These are phyloP conservation scores for Catocala sponsa DNA, from an alignment of 2,888 invertebrate genomes.

Conservation along the genomic window DNA sequence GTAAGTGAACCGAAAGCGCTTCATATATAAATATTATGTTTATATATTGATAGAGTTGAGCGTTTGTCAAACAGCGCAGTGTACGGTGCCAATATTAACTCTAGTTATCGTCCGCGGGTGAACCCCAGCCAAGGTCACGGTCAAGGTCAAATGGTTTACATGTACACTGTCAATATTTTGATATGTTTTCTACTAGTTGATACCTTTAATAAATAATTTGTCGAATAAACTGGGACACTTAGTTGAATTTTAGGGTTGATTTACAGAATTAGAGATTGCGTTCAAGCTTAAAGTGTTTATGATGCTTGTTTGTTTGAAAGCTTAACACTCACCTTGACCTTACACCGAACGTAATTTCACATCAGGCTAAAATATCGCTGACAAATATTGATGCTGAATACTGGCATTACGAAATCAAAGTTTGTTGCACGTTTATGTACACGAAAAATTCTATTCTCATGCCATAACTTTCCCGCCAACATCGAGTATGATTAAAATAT, in stretches of 20 bases:
- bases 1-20: slow-evolving; percentile 74
- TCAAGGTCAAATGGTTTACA: slow-evolving; percentile 70
- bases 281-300: not conserved
- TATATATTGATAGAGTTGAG: slow-evolving; percentile 87
- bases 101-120: slow-evolving; percentile 81
- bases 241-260: slow-evolving; percentile 13
- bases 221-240: slow-evolving; percentile 27
- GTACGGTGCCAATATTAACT: slow-evolving; percentile 87
- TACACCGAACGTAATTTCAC: too few relatives aligned
- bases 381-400: too few relatives aligned
- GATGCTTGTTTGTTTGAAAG: not conserved
- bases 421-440: too few relatives aligned
- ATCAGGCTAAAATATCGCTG: too few relatives aligned
- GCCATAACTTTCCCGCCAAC: too few relatives aligned
- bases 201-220: slow-evolving; percentile 39
- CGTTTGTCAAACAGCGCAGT: slow-evolving; percentile 84
- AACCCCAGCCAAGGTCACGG: slow-evolving; percentile 79
- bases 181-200: slow-evolving; percentile 55
- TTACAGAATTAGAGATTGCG: not conserved
- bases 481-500: too few relatives aligned
- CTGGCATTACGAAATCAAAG: too few relatives aligned
- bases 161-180: slow-evolving; percentile 73
- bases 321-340: not conserved
- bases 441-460: too few relatives aligned
- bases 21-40: slow-evolving; percentile 87